Base-by-base conservation (phyloP, 64 coral and sea anemone genomes). In the Montipora capricornis region DNA sequence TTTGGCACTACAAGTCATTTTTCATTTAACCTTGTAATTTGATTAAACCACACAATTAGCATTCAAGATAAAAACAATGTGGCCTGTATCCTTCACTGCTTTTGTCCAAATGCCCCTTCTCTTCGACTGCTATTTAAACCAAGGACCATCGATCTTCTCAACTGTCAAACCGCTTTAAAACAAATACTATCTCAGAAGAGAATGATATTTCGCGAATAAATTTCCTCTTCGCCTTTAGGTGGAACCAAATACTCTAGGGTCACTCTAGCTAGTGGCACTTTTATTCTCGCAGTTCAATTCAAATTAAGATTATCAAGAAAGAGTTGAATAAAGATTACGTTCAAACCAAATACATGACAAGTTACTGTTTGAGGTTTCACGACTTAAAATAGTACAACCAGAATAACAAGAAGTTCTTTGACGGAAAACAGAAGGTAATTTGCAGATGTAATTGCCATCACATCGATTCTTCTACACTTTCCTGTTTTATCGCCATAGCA, bases 31-130 rank as follows among this genome's bases (percentile, higher is more conserved):
- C 16, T 24, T 86, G 44, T 73, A 69, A 73, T 86, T 86, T 86
- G 44, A 70, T 73, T 71, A 86, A 47, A 73, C 60, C 19, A 17
- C 26, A 82, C 26, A 82, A 82, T 82, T 82, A 82, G 47, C 64
- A 44, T 73, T 67, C 45, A 24, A 47, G 46, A 19, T 48, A 73
- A 86, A 50, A 62, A 71, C 61, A 64, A 64, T 64, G 14, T 12
- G 13, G 61, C 14, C 68, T 86, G 19, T 68, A 3, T 12, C 46
- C 45, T 50, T 4, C 15, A 37, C 76, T 46, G 19, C 76, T 78
- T 48, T 49, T 19, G 44, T 4, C 15, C 45, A 49, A 78, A 49
- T 5, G 20, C 22, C 20, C 17, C 17, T 13, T 49, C 8, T 49
- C 76, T 12, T 20, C 24, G 37, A 15, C 74, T 76, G 74, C 20